A percentile compares a stretch with the other conserved stretches of the same genome.
phyloP scores from a whole-genome alignment of 30 jellyfish, hydroid and myxozoan genomes.

The Calvadosia cruxmelitensis region DNA sequence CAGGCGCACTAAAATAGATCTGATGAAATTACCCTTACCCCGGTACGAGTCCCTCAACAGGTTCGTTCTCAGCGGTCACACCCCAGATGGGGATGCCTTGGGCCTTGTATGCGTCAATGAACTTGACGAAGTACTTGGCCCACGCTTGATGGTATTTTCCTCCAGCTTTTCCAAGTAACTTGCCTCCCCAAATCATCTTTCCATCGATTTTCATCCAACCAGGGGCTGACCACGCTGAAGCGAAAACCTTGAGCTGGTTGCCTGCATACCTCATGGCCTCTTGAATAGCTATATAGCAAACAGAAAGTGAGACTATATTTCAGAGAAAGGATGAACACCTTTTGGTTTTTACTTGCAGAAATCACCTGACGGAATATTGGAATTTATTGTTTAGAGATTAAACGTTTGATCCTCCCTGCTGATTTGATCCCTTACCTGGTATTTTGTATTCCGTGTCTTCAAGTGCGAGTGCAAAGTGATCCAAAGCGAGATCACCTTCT shows the following conservation, averaged over 20 bases:
- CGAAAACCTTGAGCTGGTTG: slow-evolving; percentile 27
- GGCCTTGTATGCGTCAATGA: slow-evolving; percentile 47
- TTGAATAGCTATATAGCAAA: slow-evolving; percentile 26
- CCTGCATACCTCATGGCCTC: slow-evolving; percentile 21
- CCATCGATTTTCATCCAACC: slow-evolving; percentile 63
- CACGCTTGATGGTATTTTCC: slow-evolving; percentile 59
- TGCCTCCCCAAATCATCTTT: slow-evolving; percentile 43
- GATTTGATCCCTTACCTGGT: no score
- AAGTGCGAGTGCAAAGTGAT: slow-evolving; percentile 24
- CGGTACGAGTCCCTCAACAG: slow-evolving; percentile 32
- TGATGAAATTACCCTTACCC: not conserved
- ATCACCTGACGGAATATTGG: no score
- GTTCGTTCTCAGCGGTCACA: slow-evolving; percentile 57
- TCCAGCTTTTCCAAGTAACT: slow-evolving; percentile 41
- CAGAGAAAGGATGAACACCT: no score
- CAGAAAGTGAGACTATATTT: no score
- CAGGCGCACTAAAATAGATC: no score
- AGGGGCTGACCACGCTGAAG: slow-evolving; percentile 72
- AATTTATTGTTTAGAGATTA: no score
- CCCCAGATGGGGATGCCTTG: slow-evolving; percentile 61
- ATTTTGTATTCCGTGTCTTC: slow-evolving; percentile 33
- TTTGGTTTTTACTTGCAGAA: no score
- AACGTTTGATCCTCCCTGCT: no score
- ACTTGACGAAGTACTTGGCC: slow-evolving; percentile 61
- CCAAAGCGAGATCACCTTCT: slow-evolving; percentile 35